Evolutionary conservation across 2,888 invertebrate species (phyloP), one percentile per base, ranked within the genome.

Genomic region (Agelastica alni): DNA sequence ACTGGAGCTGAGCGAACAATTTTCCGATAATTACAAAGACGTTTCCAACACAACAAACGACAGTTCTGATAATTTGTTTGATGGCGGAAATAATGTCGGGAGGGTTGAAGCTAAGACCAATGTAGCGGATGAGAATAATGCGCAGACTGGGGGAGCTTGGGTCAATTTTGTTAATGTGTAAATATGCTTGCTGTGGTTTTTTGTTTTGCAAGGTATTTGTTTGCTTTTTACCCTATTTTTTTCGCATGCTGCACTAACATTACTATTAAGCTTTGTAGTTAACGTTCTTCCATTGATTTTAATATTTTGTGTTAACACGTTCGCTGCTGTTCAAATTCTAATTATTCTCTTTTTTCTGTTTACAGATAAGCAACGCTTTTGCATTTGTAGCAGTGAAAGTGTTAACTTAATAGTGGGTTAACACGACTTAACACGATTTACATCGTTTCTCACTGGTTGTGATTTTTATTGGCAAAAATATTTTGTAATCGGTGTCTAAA

Each of bases 161-260:
- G 78, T 78, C 71, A 73, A 75, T 73, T 78, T 77, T 75, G 74
- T 73, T 70, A 76, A 76, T 72, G 71, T 76, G 76, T 78, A 77
- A 77, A 75, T 74, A 74, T 75, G 73, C 70, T 74, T 72, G 70
- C 64, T 65, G 59, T 68, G 67, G 71, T 71, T 71, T n/a, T 70
- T 64, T 65, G 61, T 60, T 64, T 58, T 63, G 61, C 26, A 55
- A 68, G 66, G 64, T 67, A 66, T 62, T 66, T 65, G 58, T 58
- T 60, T 66, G 66, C 58, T 64, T 63, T 60, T 62, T 53, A 43
- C 59, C 41, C 61, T 63, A 59, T 63, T n/a, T n/a, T n/a, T 61
- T 57, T 36, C 51, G 60, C 60, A 62, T 60, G 62, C 47, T 49
- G 48, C 48, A 45, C 51, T 60, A 58, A 60, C 36, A 51, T 45